Conservation (phyloP, 1,140 invertebrate species). For the Phenacoccus solenopsis region DNA sequence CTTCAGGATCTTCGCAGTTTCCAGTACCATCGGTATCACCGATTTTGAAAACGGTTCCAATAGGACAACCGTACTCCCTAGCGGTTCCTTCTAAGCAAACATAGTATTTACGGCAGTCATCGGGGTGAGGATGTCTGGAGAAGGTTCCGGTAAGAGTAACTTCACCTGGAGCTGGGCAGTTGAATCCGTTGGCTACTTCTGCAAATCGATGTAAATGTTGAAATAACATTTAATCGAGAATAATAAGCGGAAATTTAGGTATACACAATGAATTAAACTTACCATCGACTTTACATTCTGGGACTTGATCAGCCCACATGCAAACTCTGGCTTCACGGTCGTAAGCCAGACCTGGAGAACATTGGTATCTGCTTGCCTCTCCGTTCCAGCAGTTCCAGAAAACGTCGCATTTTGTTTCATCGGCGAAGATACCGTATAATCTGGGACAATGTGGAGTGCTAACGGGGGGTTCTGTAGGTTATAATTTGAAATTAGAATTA, state of each 20-base stretch:
- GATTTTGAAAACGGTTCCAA: conserved; percentile 92
- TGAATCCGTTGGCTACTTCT: conserved; percentile 82
- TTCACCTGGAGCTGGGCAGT: conserved; percentile 69
- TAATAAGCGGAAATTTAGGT: too few relatives aligned
- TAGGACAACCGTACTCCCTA: conserved; percentile 86
- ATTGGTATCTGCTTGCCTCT: conserved; percentile 82
- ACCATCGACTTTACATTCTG: conserved; percentile 80
- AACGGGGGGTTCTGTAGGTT: conserved; percentile 61
- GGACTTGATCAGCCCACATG: conserved; percentile 89
- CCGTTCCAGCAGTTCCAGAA: conserved; percentile 97
- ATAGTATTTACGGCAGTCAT: conserved; percentile 91
- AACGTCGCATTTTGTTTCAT: conserved; percentile 74
- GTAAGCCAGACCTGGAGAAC: conserved; percentile 85
- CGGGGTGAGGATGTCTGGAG: conserved; percentile 85
- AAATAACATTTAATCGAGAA: too few relatives aligned
- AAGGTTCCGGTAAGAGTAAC: conserved; percentile 71
- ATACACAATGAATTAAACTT: conserved; percentile 31
- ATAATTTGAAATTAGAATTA: neutral
- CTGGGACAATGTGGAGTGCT: conserved; percentile 70
- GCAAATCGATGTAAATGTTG: neutral
- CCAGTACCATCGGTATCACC: conserved; percentile 74
- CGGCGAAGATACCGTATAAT: conserved; percentile 84
- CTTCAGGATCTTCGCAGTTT: conserved; percentile 84
- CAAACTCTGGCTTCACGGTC: conserved; percentile 82
- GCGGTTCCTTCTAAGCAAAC: conserved; percentile 80